Base-by-base conservation (phyloP, 1,140 invertebrate species). In the Bactericera cockerelli region DNA sequence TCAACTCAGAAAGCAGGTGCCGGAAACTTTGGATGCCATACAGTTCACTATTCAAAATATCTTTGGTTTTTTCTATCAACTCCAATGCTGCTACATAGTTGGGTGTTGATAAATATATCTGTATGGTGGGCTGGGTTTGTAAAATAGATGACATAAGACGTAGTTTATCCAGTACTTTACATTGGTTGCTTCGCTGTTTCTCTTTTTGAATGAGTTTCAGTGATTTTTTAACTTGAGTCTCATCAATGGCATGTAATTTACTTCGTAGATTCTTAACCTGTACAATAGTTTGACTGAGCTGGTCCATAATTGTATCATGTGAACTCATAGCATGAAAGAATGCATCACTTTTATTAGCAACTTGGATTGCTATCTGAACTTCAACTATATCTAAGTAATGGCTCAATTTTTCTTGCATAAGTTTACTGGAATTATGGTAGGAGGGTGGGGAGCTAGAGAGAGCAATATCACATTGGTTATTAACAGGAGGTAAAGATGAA, bases 31-130 rank as follows among this genome's bases (percentile, higher is more conserved):
- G 87, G 53, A 97, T 81, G 25, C 92, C 93, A 59, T 85, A 82
- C 53, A 99, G 74, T 70, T 96, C 91, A 64, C 88, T 84, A 2
- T 80, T 76, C 13, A 98, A 75, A 61, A 98, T 87, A 74, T 97
- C 93, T 76, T 98, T 93, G 1, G 95, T 96, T 1, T 92, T 94
- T 59, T 88, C 81, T 63, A 99, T 99, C 49, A 98, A 79, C 75
- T 99, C 96, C 38, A 99, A 75, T 1, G 96, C 95, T 26, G 92
- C 93, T 28, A 96, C 93, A 78, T 95, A 99, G 73, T 99, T 95
- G 62, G 90, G 92, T 6, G 90, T 93, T 57, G 93, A 93, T 16
- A 99, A 75, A 11, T 98, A 75, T 39, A 93, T 76, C 70, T 98
- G 94, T 67, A 99, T 89, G 68, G 92, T 98, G 2, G 92, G 89